Evolutionary conservation across 2,113 vertebrate genomes (phyloP).

Genomic region (Fulica atra): DNA sequence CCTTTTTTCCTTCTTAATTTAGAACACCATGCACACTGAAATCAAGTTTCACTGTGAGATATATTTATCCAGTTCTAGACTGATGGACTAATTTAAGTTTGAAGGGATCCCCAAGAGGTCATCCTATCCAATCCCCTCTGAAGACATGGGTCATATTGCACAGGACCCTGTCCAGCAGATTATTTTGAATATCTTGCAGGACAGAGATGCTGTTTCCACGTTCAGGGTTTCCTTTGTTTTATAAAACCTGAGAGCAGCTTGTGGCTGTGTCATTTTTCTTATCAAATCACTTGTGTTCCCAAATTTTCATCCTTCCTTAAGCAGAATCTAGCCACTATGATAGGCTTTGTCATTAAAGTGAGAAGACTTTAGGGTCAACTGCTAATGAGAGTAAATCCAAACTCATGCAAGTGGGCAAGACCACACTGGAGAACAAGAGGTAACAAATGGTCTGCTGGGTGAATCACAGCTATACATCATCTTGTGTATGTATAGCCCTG

Average conservation of each 20-base stretch:
- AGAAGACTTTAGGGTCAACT: neutral
- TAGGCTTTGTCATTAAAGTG: neutral
- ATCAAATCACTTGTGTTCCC: neutral
- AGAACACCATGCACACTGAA: neutral
- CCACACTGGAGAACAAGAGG: neutral
- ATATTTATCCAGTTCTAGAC: neutral
- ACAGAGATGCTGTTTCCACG: neutral
- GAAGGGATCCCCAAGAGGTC: neutral
- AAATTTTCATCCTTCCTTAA: neutral
- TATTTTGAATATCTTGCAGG: neutral
- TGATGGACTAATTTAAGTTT: neutral
- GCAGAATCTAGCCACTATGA: neutral
- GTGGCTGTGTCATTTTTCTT: neutral
- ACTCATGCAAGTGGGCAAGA: fast-evolving
- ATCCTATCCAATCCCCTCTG: neutral
- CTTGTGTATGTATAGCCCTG: neutral
- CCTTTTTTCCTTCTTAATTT: neutral
- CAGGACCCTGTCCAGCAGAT: neutral
- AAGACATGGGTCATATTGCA: neutral
- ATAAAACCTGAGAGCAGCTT: neutral
- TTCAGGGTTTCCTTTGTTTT: neutral
- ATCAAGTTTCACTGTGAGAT: neutral
- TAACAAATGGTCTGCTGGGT: neutral
- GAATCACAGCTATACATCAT: neutral
- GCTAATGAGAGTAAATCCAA: neutral